A percentile compares a stretch with the other conserved stretches of the same genome.
Conservation (phyloP, 1,140 invertebrate genomes). For the Drosophila yakuba region DNA sequence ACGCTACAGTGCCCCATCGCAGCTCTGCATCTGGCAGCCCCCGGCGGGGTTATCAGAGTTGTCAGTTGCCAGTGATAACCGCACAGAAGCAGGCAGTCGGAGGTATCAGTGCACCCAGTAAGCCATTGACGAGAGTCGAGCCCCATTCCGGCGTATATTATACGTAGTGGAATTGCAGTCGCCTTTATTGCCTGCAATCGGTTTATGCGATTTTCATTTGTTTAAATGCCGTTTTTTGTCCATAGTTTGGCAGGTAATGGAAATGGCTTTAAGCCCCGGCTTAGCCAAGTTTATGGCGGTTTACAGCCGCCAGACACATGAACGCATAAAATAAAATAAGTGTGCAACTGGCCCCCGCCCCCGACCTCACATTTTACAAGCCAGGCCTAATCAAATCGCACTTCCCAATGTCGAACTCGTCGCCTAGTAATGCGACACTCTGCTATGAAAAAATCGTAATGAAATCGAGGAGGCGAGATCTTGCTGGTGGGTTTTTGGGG, state of each 20-base stretch:
- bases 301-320: constrained; percentile 45
- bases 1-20: constrained; percentile 11
- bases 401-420: constrained; percentile 23
- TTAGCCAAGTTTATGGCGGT: constrained; percentile 71
- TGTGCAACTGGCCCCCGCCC: constrained; percentile 42
- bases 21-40: constrained; percentile 29
- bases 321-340: constrained; percentile 30
- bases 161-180: constrained; percentile 28
- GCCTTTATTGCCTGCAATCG: constrained; percentile 53
- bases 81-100: constrained; percentile 13
- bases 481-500: constrained; percentile 17
- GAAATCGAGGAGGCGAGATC: constrained; percentile 28
- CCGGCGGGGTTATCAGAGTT: constrained; percentile 73
- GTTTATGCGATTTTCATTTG: constrained; percentile 75
- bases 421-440: constrained; percentile 39
- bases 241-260: constrained; percentile 48
- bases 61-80: constrained; percentile 74
- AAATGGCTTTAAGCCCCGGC: constrained; percentile 53
- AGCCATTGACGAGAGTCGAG: constrained; percentile 60
- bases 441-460: constrained; percentile 2
- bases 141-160: constrained; percentile 29
- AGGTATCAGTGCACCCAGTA: constrained; percentile 18
- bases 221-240: constrained; percentile 65
- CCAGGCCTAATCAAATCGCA: constrained; percentile 26
- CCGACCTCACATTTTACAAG: constrained; percentile 23